Percentiles rank a stretch among this genome's conserved stretches.
Conservation (phyloP, 2,888 invertebrate species). For the Caenorhabditis sp. region DNA sequence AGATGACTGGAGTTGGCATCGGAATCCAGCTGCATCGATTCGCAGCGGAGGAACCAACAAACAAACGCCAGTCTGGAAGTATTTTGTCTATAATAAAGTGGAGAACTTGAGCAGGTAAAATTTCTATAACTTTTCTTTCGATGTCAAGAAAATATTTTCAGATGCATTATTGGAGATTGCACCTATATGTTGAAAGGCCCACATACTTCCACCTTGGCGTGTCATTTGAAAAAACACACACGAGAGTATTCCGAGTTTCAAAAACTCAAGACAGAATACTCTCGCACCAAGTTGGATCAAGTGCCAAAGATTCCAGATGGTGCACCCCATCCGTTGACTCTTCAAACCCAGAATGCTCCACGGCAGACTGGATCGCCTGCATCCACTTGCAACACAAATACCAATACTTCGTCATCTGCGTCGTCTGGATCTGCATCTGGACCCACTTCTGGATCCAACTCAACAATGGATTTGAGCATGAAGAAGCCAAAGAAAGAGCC, state of each 20-base stretch:
- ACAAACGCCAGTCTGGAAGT: slow-evolving; percentile 83
- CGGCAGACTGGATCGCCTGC: slow-evolving; percentile 32
- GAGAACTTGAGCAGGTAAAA: slow-evolving; percentile 80
- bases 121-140: too few relatives aligned
- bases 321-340: slow-evolving; percentile 22
- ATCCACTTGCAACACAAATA: slow-evolving; percentile 37
- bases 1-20: slow-evolving; percentile 83
- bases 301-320: slow-evolving; percentile 53
- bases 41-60: slow-evolving; percentile 82
- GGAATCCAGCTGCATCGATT: slow-evolving; percentile 82
- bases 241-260: slow-evolving; percentile 82
- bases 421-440: slow-evolving; percentile 30
- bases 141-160: slow-evolving; percentile 46
- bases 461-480: slow-evolving; percentile 44
- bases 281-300: slow-evolving; percentile 62
- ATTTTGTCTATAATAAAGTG: slow-evolving; percentile 82
- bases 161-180: slow-evolving; percentile 82
- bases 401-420: slow-evolving; percentile 26
- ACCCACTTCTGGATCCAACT: slow-evolving; percentile 28
- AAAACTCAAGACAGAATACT: slow-evolving; percentile 77
- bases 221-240: slow-evolving; percentile 82
- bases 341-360: slow-evolving; percentile 20
- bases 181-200: slow-evolving; percentile 83
- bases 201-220: slow-evolving; percentile 82
- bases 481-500: slow-evolving; percentile 57